Evolutionary conservation across 1,140 invertebrate genomes (phyloP), one percentile per base, ranked within the genome.

Genomic region (Metopolophium dirhodum): DNA sequence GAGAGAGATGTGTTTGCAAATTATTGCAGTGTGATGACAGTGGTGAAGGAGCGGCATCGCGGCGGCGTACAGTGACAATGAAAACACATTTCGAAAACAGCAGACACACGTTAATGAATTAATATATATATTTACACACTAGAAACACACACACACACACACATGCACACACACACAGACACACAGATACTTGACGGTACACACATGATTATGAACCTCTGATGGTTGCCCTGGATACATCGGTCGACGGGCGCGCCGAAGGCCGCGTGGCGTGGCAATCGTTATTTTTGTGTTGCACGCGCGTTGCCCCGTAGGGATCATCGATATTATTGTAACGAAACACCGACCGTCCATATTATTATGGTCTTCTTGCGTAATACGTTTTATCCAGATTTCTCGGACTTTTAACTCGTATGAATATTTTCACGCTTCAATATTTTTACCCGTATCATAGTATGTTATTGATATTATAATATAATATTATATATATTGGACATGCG

Each of bases 171-270:
- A 47, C 26, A 20, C 26, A 1, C 45, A 11, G 4, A 20, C 26
- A 45, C 37, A 23, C 18, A 83, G 20, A 41, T 22, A 41, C 37
- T 37, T 23, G 82, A 83, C 26, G 30, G 85, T 26, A 77, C 30
- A 47, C 90, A 92, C 77, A 92, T 83, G 91, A 54, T 93, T 51
- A 85, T 93, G 91, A 85, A 93, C 49, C 45, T 85, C n/a, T 41
- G 77, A 85, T 41, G 91, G 91, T 93, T 93, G 91, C 91, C 91
- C 91, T 93, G 91, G 91, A 93, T 85, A 93, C 91, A 93, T 35
- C 77, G 91, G 35, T 23, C 47, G 45, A 91, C 68, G 90, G 47
- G n/a, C 82, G 91, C 47, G 49, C 30, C 49, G 77, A 51, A 83
- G 47, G 91, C 77, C 82, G 77, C 51, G 91, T 93, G 47, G 57